phyloP scores from a whole-genome alignment of 2,113 vertebrate species.

The Gasterosteus aculeatus region DNA sequence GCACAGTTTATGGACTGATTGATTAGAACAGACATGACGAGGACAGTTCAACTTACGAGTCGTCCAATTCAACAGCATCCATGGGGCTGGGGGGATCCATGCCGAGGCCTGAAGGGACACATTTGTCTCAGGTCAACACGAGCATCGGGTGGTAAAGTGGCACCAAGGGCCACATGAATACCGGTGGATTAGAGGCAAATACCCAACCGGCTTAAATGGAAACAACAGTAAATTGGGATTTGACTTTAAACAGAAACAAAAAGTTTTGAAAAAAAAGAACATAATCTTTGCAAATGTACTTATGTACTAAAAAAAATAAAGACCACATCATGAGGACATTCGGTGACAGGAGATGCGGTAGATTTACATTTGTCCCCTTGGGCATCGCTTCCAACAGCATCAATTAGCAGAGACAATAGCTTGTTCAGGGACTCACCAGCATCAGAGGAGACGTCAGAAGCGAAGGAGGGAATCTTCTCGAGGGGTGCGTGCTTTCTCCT shows the following conservation, averaged over 20 bases:
- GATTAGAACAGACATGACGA: constrained; percentile 46
- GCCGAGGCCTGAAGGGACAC: constrained; percentile 81
- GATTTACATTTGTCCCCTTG: background rate
- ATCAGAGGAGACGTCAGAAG: constrained; percentile 88
- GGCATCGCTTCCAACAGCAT: background rate
- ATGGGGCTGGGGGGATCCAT: constrained; percentile 85
- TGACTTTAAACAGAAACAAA: background rate
- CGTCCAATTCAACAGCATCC: constrained; percentile 79
- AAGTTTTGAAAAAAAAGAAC: background rate
- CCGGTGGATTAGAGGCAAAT: too few relatives aligned
- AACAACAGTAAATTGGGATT: background rate
- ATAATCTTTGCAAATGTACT: too few relatives aligned
- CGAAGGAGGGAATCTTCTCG: constrained; percentile 80
- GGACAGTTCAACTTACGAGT: constrained; percentile 81
- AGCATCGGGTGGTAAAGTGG: background rate
- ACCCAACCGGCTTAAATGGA: background rate
- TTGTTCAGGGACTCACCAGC: constrained; percentile 79
- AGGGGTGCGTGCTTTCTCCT: constrained; percentile 67
- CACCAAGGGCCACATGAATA: background rate
- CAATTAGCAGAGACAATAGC: constrained; percentile 30
- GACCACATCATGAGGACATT: background rate
- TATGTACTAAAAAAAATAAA: background rate
- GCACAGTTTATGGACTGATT: constrained; percentile 17
- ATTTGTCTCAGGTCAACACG: background rate
- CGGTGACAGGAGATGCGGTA: background rate